A percentile compares a stretch with the other conserved stretches of the same genome.
Evolutionary conservation across 2,113 vertebrate genomes (phyloP).

Genomic region (Zonotrichia leucophrys): DNA sequence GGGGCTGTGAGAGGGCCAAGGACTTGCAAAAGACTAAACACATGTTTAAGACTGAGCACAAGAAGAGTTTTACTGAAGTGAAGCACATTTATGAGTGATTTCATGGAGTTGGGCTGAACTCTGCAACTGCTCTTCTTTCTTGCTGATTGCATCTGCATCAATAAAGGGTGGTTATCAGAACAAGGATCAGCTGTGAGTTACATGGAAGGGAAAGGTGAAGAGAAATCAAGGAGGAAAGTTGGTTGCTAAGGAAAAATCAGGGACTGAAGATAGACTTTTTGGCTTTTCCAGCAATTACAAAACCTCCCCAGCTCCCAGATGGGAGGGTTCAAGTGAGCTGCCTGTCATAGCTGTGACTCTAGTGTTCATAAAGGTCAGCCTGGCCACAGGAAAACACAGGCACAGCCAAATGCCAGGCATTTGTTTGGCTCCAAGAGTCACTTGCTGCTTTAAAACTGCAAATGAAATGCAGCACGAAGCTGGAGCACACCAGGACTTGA

Average conservation of each 20-base stretch:
- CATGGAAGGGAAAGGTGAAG: conserved; percentile 56
- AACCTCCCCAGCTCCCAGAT: conserved; percentile 15
- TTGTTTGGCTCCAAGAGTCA: neutral
- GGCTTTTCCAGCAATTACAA: conserved; percentile 39
- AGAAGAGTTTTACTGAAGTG: neutral
- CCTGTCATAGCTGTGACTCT: neutral
- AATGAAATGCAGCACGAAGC: neutral
- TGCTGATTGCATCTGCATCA: conserved; percentile 22
- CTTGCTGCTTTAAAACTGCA: conserved; percentile 14
- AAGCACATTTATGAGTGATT: conserved; percentile 15
- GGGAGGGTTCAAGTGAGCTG: conserved; percentile 29
- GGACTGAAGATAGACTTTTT: conserved; percentile 37
- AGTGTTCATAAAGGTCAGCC: conserved; percentile 44
- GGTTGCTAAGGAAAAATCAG: conserved; percentile 18
- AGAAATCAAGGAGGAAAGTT: conserved; percentile 16
- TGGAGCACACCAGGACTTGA: neutral
- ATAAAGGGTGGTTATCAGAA: neutral
- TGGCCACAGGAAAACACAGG: conserved; percentile 21
- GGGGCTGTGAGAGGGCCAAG: neutral
- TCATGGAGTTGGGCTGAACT: neutral
- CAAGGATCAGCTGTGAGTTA: neutral
- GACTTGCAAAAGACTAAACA: neutral
- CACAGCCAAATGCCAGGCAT: conserved; percentile 18
- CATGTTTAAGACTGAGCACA: neutral
- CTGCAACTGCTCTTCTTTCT: neutral